Base-by-base conservation (phyloP, 1,140 invertebrate genomes). In the Bombus difficillimus region DNA sequence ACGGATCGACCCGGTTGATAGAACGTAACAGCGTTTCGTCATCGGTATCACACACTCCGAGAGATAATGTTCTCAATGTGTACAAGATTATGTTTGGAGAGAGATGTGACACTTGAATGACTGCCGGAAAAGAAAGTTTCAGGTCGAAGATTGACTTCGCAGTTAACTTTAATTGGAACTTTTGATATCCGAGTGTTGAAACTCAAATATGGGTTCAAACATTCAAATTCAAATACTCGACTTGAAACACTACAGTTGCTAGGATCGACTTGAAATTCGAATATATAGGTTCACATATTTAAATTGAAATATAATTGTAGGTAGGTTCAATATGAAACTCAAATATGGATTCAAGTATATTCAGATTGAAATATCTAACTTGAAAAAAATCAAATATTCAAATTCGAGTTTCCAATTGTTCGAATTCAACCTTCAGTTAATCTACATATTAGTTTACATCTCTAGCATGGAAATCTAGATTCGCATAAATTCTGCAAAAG, bases 11-110 rank as follows among this genome's bases (percentile, higher is more conserved):
- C 78, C 32, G 41, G 66, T 80, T 69, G 64, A 69, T 69, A 69
- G 43, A 80, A 80, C 43, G 78, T 69, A 80, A 69, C 78, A 22
- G 64, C 78, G 25, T 80, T 80, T 80, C 78, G 78, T 69, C 78
- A 80, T 69, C 64, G 59, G 25, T 69, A 80, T 69, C 64, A 15
- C 64, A 53, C 43, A 39, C 25, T 25, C 13, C 13, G 5, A 25
- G 3, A 18, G 43, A 80, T 69, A 47, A 69, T 37, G 34, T 9
- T 25, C 9, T 18, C 2, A 6, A 0, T n/a, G 59, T 28, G 64
- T 15, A 13, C 34, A 43, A 18, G 25, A 80, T 69, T 80, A 69
- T 80, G 37, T 80, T 53, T 53, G 47, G 47, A 22, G 1, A 53
- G 47, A 53, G 77, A 47, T 47, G 77, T 68, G 66, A 68, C 66